Base-by-base conservation (phyloP, 2,113 vertebrate species). In the Poeciliopsis turrubarensis region DNA sequence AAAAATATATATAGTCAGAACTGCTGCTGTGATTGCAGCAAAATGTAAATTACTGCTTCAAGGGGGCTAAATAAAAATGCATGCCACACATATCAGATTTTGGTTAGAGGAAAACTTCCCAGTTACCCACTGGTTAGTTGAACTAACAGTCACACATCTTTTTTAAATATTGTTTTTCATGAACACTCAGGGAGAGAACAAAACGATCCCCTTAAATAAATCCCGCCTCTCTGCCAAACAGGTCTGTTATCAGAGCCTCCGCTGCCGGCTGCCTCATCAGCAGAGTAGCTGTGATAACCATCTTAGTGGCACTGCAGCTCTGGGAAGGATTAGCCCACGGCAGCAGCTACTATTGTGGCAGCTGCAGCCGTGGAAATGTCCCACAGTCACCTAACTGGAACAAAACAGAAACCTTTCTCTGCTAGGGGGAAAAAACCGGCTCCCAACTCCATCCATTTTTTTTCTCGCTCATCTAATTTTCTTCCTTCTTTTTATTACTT, bases 321-420 rank as follows among this genome's bases (percentile, higher is more conserved):
- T 41, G 69, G 73, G 72, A 86, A 32, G 86, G 86, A 89, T 92
- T 81, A 91, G 71, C 81, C 83, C 73, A 60, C 84, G 76, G 77
- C 71, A 70, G 80, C 44, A 66, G 73, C 44, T 71, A 80, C 79
- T 62, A 79, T 80, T 75, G 78, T 57, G 77, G 81, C 79, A 86
- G 78, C 78, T 72, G 86, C 77, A 79, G 65, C 61, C 25, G 32
- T 63, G 80, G 78, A 77, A 74, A 74, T 68, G 82, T 65, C 73
- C 69, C 37, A 30, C 66, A 75, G 79, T 41, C 80, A 70, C 54
- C 34, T 8, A 84, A 66, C 73, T 25, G 72, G 65, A 86, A 87
- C 78, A 85, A 84, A 86, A 83, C 47, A 37, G 72, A 80, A 22
- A 31, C 70, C 72, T 73, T 61, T 80, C 76, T 81, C 79, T 6